phyloP scores from a whole-genome alignment of 2,797 vertebrate genomes.

The Pseudomugil gertrudae region DNA sequence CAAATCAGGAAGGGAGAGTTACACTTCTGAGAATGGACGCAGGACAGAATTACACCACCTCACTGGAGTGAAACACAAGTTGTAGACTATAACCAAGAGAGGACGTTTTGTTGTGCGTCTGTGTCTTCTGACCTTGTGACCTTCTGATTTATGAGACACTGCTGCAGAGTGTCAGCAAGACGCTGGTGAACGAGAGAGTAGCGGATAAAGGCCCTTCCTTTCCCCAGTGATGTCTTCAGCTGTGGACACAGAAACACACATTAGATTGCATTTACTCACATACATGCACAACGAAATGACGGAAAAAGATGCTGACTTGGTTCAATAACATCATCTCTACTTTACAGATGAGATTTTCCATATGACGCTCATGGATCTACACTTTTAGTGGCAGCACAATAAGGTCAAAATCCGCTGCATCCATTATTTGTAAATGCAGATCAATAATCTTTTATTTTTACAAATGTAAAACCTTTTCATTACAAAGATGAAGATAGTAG shows the following conservation, averaged over 20 bases:
- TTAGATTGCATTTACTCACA: neutral
- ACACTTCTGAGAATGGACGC: conserved; percentile 21
- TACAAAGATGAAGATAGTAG: neutral
- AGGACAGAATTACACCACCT: neutral
- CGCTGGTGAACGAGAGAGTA: conserved; percentile 95
- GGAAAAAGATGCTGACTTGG: neutral
- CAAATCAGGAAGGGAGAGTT: conserved; percentile 52
- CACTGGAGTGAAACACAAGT: neutral
- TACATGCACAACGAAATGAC: neutral
- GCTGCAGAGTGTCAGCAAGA: conserved; percentile 94
- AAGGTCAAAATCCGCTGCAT: neutral
- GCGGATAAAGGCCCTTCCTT: conserved; percentile 93
- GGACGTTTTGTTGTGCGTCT: neutral
- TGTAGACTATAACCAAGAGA: neutral
- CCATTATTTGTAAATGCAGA: neutral
- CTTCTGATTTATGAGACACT: conserved; percentile 93
- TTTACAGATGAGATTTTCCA: neutral
- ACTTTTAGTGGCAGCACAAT: neutral
- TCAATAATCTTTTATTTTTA: neutral
- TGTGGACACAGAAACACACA: conserved; percentile 62
- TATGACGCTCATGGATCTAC: neutral
- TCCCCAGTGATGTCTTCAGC: conserved; percentile 95
- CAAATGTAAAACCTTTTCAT: conserved; percentile 3
- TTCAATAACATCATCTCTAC: neutral
- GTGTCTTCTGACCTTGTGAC: conserved; percentile 86